These are phyloP conservation scores for Sebastes baramenuke DNA, from an alignment of 2,797 vertebrate genomes.

Conservation along the genomic window DNA sequence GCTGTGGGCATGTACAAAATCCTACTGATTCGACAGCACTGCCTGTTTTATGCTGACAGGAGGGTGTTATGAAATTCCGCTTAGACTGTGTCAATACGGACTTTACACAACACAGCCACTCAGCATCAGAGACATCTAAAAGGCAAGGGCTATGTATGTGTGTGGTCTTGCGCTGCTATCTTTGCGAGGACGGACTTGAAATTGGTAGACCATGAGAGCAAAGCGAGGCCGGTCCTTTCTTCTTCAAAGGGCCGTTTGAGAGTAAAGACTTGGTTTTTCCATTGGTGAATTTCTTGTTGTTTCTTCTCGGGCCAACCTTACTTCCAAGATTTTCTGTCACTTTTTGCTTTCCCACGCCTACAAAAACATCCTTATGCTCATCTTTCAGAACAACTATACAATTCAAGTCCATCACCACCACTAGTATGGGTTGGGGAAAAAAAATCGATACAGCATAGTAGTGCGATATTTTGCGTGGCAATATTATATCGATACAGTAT, in stretches of 20 bases:
- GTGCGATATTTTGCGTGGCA: no score
- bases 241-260: not conserved
- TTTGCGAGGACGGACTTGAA: not conserved
- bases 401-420: not conserved
- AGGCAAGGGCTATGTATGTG: not conserved
- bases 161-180: not conserved
- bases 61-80: conserved; percentile 36
- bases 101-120: conserved; percentile 14
- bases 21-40: conserved; percentile 35
- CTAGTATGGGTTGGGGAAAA: fast-evolving
- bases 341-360: not conserved
- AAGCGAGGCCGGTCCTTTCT: not conserved
- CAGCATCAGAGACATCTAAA: conserved; percentile 14
- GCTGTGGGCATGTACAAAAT: conserved; percentile 36
- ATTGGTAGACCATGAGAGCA: not conserved
- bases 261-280: not conserved
- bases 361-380: not conserved
- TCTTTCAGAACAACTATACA: not conserved
- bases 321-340: not conserved
- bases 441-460: no score
- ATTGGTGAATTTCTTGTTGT: not conserved
- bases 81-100: conserved; percentile 32
- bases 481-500: no score
- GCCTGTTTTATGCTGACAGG: conserved; percentile 50
- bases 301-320: not conserved